Evolutionary conservation across 2,113 vertebrate genomes (phyloP).

Genomic region (Melospiza georgiana): DNA sequence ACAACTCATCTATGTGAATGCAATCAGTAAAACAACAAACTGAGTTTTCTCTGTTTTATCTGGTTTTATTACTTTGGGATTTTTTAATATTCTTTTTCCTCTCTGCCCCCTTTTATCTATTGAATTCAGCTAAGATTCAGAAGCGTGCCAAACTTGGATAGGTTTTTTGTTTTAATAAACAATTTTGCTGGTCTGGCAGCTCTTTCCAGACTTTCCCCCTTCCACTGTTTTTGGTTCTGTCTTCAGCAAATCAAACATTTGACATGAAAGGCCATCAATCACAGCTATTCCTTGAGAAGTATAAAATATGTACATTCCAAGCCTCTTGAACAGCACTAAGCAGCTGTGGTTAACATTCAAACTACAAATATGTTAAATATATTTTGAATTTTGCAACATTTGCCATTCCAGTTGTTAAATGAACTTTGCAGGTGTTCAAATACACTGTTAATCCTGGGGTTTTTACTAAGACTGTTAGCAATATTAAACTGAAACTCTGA

Average conservation of each 20-base stretch:
- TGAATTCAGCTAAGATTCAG: background rate
- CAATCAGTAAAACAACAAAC: background rate
- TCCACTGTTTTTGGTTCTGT: slow-evolving; percentile 30
- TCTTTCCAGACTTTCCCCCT: slow-evolving; percentile 3
- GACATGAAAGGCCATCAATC: slow-evolving; percentile 68
- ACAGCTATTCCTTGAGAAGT: slow-evolving; percentile 50
- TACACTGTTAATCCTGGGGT: slow-evolving; percentile 60
- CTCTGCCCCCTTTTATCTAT: background rate
- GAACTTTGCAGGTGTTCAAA: slow-evolving; percentile 81
- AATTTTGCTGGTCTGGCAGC: slow-evolving; percentile 13
- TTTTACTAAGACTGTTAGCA: slow-evolving; percentile 65
- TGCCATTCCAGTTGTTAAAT: slow-evolving; percentile 73
- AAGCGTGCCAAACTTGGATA: background rate
- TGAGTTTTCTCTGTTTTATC: background rate
- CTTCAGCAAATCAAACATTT: slow-evolving; percentile 64
- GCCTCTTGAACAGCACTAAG: slow-evolving; percentile 57
- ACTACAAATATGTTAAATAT: slow-evolving; percentile 69
- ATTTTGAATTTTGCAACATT: slow-evolving; percentile 74
- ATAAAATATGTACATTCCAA: slow-evolving; percentile 65
- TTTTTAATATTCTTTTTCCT: background rate
- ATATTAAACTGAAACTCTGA: slow-evolving; percentile 67
- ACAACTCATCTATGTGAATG: background rate
- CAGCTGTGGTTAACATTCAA: slow-evolving; percentile 73
- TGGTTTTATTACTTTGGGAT: background rate
- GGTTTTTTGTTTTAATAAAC: background rate